Evolutionary conservation across 2,797 vertebrate species (phyloP).

Genomic region (Dryobates pubescens): DNA sequence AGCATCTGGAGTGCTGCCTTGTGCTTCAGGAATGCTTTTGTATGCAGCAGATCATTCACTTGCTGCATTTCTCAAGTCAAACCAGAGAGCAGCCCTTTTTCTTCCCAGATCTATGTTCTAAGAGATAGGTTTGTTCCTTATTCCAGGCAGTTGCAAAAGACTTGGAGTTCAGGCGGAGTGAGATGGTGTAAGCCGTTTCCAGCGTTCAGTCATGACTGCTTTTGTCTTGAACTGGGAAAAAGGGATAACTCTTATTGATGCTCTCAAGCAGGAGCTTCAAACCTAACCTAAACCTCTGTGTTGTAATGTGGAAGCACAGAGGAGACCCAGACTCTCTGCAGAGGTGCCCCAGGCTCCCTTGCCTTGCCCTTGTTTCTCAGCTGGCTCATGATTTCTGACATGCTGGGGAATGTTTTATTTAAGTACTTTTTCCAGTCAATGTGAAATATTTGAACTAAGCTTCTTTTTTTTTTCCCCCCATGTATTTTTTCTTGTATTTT

Average conservation of each 20-base stretch:
- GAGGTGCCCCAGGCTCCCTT: neutral
- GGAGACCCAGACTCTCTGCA: neutral
- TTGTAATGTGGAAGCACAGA: neutral
- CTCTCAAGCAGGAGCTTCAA: neutral
- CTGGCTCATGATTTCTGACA: neutral
- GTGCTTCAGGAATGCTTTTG: neutral
- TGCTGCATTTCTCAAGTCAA: neutral
- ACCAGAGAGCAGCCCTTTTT: neutral
- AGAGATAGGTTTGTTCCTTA: neutral
- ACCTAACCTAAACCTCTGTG: neutral
- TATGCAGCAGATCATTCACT: neutral
- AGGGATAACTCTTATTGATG: neutral
- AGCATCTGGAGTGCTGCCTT: neutral
- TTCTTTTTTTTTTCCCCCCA: no score
- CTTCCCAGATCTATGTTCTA: neutral
- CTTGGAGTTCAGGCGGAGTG: neutral
- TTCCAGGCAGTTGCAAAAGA: neutral
- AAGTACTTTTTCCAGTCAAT: neutral
- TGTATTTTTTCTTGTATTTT: neutral
- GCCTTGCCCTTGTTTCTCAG: neutral
- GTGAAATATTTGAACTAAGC: neutral
- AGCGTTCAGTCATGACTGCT: neutral
- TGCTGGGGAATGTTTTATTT: neutral
- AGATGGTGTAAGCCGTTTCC: neutral
- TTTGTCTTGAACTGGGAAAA: neutral